A percentile compares a stretch with the other conserved stretches of the same genome.
These are phyloP conservation scores for Oenanthe melanoleuca DNA, from an alignment of 2,113 vertebrate species.

Conservation along the genomic window DNA sequence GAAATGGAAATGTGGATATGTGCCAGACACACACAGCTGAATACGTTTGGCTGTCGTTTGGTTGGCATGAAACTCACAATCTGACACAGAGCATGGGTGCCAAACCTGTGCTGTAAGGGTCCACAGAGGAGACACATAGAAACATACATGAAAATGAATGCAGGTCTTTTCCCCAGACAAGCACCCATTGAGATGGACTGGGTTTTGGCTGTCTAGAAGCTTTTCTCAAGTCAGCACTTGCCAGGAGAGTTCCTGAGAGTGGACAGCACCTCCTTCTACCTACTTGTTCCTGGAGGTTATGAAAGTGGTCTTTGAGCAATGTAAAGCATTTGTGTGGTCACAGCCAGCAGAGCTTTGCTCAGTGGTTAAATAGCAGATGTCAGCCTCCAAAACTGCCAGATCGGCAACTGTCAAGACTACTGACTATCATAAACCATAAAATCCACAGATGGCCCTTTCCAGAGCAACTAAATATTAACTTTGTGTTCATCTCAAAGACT, in stretches of 20 bases:
- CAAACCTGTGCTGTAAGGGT: not conserved
- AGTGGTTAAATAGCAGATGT: constrained; percentile 35
- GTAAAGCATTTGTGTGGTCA: not conserved
- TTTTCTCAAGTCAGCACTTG: not conserved
- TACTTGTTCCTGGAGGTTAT: not conserved
- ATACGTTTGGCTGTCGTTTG: not conserved
- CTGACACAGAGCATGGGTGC: not conserved
- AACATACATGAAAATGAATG: not conserved
- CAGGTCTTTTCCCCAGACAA: not conserved
- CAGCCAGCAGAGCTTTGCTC: not conserved
- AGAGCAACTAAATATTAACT: constrained; percentile 2
- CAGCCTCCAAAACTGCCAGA: constrained; percentile 23
- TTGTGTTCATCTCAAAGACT: not conserved
- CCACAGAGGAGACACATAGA: not conserved
- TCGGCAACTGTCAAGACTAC: not conserved
- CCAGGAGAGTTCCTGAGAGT: not conserved
- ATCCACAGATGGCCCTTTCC: constrained; percentile 30
- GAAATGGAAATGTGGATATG: not conserved
- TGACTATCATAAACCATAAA: not conserved
- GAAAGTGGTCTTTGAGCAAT: not conserved
- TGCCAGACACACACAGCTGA: not conserved
- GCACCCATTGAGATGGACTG: not conserved
- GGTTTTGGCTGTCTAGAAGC: not conserved
- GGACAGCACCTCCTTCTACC: not conserved
- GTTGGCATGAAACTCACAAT: not conserved